phyloP scores from a whole-genome alignment of 1,140 invertebrate species.

The Bombus polaris region DNA sequence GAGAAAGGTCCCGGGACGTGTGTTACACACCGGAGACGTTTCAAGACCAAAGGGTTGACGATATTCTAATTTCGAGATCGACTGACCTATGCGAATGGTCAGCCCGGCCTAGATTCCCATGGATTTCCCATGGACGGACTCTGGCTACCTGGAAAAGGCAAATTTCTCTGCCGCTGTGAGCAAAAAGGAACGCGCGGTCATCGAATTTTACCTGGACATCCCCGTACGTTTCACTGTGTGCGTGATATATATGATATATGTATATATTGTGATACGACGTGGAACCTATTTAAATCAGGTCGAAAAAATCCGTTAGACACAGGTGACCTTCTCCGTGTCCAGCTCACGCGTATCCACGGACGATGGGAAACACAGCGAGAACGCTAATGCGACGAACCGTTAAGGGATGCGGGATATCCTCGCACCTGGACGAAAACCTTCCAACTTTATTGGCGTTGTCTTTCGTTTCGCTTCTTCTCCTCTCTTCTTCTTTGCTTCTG shows the following conservation, averaged over 20 bases:
- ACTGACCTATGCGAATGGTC: slow-evolving; percentile 62
- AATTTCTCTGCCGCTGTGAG: slow-evolving; percentile 42
- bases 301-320: slow-evolving; percentile 76
- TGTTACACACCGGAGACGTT: not conserved
- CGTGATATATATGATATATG: not conserved
- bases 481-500: not conserved
- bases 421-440: slow-evolving; percentile 57
- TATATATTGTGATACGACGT: not conserved
- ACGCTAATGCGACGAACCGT: slow-evolving; percentile 43
- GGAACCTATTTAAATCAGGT: slow-evolving; percentile 77
- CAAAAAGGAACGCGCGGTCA: slow-evolving; percentile 7
- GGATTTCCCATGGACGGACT: slow-evolving; percentile 40
- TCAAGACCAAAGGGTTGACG: slow-evolving; percentile 55
- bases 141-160: slow-evolving; percentile 70
- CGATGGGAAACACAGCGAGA: slow-evolving; percentile 55
- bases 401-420: slow-evolving; percentile 59
- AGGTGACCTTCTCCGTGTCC: slow-evolving; percentile 71
- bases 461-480: slow-evolving; percentile 14
- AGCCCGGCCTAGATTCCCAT: slow-evolving; percentile 75
- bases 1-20: not conserved
- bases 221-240: slow-evolving; percentile 37
- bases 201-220: slow-evolving; percentile 75
- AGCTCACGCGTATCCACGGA: slow-evolving; percentile 21
- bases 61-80: slow-evolving; percentile 69
- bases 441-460: slow-evolving; percentile 15